Evolutionary conservation across 2,888 invertebrate species (phyloP), one percentile per base, ranked within the genome.

Genomic region (Aphrophora alni): DNA sequence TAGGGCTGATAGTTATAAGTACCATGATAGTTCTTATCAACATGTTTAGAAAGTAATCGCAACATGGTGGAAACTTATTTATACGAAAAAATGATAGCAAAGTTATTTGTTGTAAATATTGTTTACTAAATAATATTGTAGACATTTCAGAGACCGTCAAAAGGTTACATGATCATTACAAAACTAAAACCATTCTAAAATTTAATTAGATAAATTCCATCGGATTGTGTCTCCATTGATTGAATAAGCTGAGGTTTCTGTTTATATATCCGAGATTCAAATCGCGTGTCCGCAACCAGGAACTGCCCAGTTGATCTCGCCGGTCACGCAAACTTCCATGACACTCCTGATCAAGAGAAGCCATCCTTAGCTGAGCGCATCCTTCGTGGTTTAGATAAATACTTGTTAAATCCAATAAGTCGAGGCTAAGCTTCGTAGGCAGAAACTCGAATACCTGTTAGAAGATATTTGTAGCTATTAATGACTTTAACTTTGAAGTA

Each of bases 271-370:
- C 59, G 59, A 21, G 59, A 59, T 21, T 59, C 21, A 5, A 21
- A 59, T 59, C 59, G 59, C 59, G 59, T 59, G 59, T 44, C 14
- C 7, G 14, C 44, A 17, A 44, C 44, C 8, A 44, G 44, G 44
- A 44, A 44, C 44, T 44, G 44, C 2, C 5, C 10, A 59, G 59
- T 8, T 33, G 33, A 33, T 33, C 33, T 75, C 75, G 51, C 10
- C 24, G 24, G 75, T 68, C 76, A 80, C 75, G 80, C 74, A 74
- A 80, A 25, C 75, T 74, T 75, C 80, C 80, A 80, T 80, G 75
- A 68, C 75, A n/a, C 59, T 38, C 21, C 44, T 44, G 44, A 44
- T 44, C 44, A 21, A 59, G 59, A 59, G 59, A 59, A 59, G 59
- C 59, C 59, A 59, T 59, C 59, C 59, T 14, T 17, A 14, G 44